These are phyloP conservation scores for Percina caprodes DNA, from an alignment of 2,113 vertebrate species.

Conservation along the genomic window DNA sequence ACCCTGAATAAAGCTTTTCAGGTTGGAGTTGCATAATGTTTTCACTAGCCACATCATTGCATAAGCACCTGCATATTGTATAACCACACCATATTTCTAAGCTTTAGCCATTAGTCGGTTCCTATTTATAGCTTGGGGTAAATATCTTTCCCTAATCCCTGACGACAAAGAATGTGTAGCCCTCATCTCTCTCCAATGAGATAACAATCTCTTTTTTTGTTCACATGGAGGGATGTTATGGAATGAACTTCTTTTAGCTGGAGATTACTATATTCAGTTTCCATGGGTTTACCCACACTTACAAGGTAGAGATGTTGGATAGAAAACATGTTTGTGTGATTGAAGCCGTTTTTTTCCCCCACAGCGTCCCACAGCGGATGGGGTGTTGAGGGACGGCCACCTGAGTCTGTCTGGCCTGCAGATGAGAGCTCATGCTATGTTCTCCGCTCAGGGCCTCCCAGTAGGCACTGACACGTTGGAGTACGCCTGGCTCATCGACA, in stretches of 20 bases:
- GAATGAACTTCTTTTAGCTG: neutral
- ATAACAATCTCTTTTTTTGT: neutral
- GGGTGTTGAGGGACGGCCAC: constrained; percentile 93
- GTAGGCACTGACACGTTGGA: constrained; percentile 92
- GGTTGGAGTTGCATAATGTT: constrained; percentile 37
- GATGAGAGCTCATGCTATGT: constrained; percentile 97
- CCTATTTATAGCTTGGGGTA: constrained; percentile 29
- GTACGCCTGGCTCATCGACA: constrained; percentile 97
- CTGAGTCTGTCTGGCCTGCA: constrained; percentile 95
- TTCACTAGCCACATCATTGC: constrained; percentile 29
- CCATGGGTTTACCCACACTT: neutral
- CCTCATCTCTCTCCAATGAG: neutral
- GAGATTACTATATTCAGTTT: neutral
- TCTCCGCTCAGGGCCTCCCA: constrained; percentile 93
- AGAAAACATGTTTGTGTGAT: neutral
- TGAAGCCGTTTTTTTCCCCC: neutral
- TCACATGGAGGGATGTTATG: neutral
- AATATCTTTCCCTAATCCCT: constrained; percentile 50
- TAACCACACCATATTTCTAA: constrained; percentile 33
- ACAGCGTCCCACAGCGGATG: constrained; percentile 92
- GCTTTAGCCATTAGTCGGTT: constrained; percentile 16
- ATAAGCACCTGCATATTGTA: constrained; percentile 42
- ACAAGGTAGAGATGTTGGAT: neutral
- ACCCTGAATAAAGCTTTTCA: neutral
- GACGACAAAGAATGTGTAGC: neutral